phyloP scores from a whole-genome alignment of 2,797 vertebrate genomes.

The Channallabes apus region DNA sequence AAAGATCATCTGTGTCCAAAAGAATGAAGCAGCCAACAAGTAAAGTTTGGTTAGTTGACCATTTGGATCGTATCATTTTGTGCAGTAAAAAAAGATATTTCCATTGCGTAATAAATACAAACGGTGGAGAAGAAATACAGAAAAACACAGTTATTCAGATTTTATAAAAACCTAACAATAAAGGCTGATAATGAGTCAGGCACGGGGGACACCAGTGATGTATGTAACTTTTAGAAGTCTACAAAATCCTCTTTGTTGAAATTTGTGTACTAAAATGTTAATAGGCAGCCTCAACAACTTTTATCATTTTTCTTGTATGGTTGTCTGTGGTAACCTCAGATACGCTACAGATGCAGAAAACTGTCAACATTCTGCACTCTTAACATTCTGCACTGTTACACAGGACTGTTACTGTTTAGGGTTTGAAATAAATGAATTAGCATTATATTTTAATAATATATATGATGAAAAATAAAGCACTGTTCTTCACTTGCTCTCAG shows the following conservation, averaged over 20 bases:
- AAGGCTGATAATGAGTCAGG: not conserved
- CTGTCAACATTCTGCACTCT: not conserved
- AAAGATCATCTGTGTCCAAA: not conserved
- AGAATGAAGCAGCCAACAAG: not conserved
- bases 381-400: not conserved
- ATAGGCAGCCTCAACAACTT: not conserved
- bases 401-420: not conserved
- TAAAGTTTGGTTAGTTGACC: not conserved
- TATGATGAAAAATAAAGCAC: not conserved
- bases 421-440: not conserved
- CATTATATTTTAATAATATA: not conserved
- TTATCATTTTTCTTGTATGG: not conserved
- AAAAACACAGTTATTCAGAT: not conserved
- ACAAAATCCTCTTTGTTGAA: not conserved
- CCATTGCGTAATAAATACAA: not conserved
- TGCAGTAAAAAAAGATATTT: not conserved
- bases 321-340: not conserved
- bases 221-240: not conserved
- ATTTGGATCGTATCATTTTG: not conserved
- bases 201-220: not conserved
- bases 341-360: not conserved
- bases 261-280: not conserved
- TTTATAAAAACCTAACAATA: not conserved
- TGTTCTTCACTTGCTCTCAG: not conserved
- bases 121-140: not conserved